Percentiles rank a stretch among this genome's conserved stretches.
Conservation (phyloP, 2,113 vertebrate species). For the Stictonetta naevosa region DNA sequence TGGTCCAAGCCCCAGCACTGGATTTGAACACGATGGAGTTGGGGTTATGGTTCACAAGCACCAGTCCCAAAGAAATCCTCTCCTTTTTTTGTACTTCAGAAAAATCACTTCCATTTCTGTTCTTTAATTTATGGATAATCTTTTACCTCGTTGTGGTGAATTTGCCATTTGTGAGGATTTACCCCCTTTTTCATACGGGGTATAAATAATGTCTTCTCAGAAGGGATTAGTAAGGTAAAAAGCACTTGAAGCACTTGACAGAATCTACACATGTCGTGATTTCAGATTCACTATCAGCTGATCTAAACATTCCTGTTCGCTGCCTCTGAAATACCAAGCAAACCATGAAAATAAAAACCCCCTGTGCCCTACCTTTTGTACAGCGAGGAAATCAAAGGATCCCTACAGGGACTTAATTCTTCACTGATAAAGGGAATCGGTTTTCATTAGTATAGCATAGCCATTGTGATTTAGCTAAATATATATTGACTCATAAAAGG, state of each 20-base stretch:
- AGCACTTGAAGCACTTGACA: background rate
- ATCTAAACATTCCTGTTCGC: background rate
- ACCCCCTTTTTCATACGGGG: background rate
- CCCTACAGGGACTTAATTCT: background rate
- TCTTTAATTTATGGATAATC: background rate
- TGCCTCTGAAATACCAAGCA: constrained; percentile 23
- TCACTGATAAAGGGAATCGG: background rate
- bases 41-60: background rate
- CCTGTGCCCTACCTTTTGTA: background rate
- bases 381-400: constrained; percentile 43
- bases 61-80: background rate
- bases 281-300: background rate
- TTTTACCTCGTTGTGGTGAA: background rate
- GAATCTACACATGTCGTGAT: background rate
- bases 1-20: background rate
- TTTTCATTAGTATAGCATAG: background rate
- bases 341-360: constrained; percentile 36
- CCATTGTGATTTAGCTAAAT: constrained; percentile 16
- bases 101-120: background rate
- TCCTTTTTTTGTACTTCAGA: background rate
- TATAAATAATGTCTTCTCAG: background rate
- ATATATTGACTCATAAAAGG: background rate
- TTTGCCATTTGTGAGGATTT: background rate
- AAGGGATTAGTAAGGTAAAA: background rate
- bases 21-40: background rate